Evolutionary conservation across 1,140 invertebrate species (phyloP).

Genomic region (Tetraneura akinire): DNA sequence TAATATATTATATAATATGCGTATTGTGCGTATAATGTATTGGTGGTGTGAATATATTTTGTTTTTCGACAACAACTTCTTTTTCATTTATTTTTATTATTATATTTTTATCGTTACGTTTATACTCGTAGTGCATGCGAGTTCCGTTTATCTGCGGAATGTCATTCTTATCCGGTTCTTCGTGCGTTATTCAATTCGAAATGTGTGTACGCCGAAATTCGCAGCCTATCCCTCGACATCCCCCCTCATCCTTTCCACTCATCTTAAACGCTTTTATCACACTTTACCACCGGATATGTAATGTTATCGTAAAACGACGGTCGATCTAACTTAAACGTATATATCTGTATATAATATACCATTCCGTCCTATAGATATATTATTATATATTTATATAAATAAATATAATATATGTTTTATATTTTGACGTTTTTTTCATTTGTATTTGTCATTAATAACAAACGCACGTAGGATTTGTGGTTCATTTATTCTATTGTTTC

Average conservation of each 20-base stretch:
- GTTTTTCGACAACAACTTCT: constrained; percentile 1
- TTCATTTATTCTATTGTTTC: constrained; percentile 40
- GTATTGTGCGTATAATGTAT: no score
- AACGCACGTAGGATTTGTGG: background rate
- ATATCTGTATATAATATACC: background rate
- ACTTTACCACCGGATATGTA: constrained; percentile 21
- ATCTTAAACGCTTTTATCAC: constrained; percentile 57
- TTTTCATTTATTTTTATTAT: background rate
- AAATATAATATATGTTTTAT: no score
- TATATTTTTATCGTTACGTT: constrained; percentile 1
- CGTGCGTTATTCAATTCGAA: constrained; percentile 30
- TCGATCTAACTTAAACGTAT: constrained; percentile 18
- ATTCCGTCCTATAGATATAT: background rate
- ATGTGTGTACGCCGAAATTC: constrained; percentile 54
- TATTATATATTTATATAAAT: no score
- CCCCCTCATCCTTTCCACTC: constrained; percentile 55
- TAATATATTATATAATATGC: no score
- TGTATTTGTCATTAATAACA: constrained; percentile 23
- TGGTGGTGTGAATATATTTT: no score
- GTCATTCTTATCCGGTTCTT: constrained; percentile 40
- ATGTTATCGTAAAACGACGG: constrained; percentile 47
- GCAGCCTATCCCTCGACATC: constrained; percentile 53
- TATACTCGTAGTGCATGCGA: background rate
- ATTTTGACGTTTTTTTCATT: constrained; percentile 14
- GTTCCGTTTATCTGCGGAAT: constrained; percentile 40